Percentiles rank a stretch among this genome's conserved stretches.
phyloP scores from a whole-genome alignment of 1,140 invertebrate genomes.

The Platyura marginata region DNA sequence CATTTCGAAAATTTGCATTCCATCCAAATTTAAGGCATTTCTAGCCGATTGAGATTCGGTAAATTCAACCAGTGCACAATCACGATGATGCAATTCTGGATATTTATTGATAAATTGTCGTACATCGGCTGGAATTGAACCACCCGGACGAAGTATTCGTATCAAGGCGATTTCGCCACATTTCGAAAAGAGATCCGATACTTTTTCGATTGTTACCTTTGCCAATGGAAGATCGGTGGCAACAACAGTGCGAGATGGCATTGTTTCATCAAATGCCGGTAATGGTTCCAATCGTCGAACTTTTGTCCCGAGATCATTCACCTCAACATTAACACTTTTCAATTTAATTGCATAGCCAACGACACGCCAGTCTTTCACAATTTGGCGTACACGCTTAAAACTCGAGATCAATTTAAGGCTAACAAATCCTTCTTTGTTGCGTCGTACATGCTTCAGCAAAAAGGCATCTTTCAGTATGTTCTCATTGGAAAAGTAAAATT shows the following conservation, averaged over 20 bases:
- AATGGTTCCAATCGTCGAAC: slow-evolving; percentile 68
- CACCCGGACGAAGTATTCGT: slow-evolving; percentile 66
- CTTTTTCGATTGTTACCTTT: slow-evolving; percentile 65
- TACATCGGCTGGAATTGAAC: slow-evolving; percentile 72
- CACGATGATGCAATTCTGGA: slow-evolving; percentile 63
- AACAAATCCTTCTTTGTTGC: slow-evolving; percentile 89
- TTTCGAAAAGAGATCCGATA: slow-evolving; percentile 68
- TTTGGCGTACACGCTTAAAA: slow-evolving; percentile 78
- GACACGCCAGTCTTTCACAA: slow-evolving; percentile 84
- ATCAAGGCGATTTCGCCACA: slow-evolving; percentile 80
- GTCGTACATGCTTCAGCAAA: slow-evolving; percentile 78
- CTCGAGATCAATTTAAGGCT: slow-evolving; percentile 86
- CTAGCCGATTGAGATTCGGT: slow-evolving; percentile 68
- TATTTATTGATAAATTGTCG: slow-evolving; percentile 77
- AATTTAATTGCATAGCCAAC: slow-evolving; percentile 64
- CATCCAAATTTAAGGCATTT: slow-evolving; percentile 45
- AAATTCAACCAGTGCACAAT: slow-evolving; percentile 80
- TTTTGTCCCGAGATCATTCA: slow-evolving; percentile 82
- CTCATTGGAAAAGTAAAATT: slow-evolving; percentile 88
- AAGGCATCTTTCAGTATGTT: slow-evolving; percentile 92
- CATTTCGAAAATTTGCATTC: slow-evolving; percentile 22
- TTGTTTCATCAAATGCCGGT: slow-evolving; percentile 78
- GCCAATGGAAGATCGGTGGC: slow-evolving; percentile 69
- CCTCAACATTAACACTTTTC: slow-evolving; percentile 61
- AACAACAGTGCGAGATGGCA: slow-evolving; percentile 75